Conservation (phyloP, 1,140 invertebrate genomes). For the Lordiphosa stackelbergi region DNA sequence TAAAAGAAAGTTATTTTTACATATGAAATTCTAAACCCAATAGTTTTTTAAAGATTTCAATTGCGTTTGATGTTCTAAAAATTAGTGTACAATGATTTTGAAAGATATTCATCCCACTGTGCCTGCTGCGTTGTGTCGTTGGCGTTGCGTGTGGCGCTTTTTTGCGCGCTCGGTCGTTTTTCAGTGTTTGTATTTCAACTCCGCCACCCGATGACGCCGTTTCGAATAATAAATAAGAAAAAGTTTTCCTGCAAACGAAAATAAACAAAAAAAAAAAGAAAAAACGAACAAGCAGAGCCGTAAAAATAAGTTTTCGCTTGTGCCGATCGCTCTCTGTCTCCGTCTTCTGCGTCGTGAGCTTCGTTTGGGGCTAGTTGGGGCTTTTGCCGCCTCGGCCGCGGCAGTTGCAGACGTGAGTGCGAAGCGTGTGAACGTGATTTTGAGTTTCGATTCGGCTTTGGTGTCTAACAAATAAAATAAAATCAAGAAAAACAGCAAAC, state of each 20-base stretch:
- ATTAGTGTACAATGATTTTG: neutral
- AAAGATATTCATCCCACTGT: slow-evolving; percentile 6
- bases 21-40: too few species aligned
- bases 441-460: slow-evolving; percentile 8
- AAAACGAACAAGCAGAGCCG: slow-evolving; percentile 21
- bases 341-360: slow-evolving; percentile 28
- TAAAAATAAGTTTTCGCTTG: slow-evolving; percentile 62
- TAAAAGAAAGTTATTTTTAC: too few species aligned
- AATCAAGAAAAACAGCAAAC: slow-evolving; percentile 12
- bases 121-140: slow-evolving; percentile 21
- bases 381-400: slow-evolving; percentile 19
- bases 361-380: slow-evolving; percentile 26
- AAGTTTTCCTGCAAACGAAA: slow-evolving; percentile 71
- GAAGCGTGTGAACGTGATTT: slow-evolving; percentile 76
- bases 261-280: slow-evolving; percentile 20
- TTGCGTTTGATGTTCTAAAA: neutral
- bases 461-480: slow-evolving; percentile 14
- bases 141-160: slow-evolving; percentile 63
- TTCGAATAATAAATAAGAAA: slow-evolving; percentile 76
- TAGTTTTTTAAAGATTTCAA: too few species aligned
- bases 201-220: slow-evolving; percentile 21
- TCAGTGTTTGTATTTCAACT: slow-evolving; percentile 60
- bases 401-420: slow-evolving; percentile 75
- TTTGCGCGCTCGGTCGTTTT: slow-evolving; percentile 52
- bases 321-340: slow-evolving; percentile 30